Conservation (phyloP, 2,797 vertebrate genomes). For the Steatocranus sp. region DNA sequence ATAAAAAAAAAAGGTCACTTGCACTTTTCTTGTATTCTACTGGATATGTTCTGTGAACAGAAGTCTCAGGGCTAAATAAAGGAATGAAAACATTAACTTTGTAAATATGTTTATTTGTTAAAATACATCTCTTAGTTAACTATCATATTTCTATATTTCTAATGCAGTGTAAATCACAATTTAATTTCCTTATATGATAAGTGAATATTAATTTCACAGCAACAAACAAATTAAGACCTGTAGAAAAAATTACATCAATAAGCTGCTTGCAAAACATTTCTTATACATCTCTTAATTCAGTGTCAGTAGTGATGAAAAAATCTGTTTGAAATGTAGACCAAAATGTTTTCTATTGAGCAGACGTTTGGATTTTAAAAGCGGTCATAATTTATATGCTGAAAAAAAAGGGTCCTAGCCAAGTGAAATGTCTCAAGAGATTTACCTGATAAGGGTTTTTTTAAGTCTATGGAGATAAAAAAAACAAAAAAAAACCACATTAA, state of each 20-base stretch:
- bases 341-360: neutral
- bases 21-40: conserved; percentile 7
- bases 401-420: neutral
- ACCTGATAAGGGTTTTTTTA: neutral
- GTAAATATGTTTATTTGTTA: conserved; percentile 60
- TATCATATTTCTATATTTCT: neutral
- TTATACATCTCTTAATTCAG: neutral
- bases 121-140: conserved; percentile 53
- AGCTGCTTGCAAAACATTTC: neutral
- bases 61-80: conserved; percentile 42
- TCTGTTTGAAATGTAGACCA: neutral
- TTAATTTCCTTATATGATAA: conserved; percentile 23
- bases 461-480: neutral
- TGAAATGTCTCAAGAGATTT: neutral
- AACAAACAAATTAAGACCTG: conserved; percentile 1
- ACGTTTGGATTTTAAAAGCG: neutral
- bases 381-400: neutral
- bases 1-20: neutral
- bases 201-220: conserved; percentile 7
- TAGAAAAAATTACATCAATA: conserved; percentile 28
- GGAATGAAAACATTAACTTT: neutral
- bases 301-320: neutral
- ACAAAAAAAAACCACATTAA: neutral
- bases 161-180: neutral
- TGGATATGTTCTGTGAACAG: conserved; percentile 34